phyloP scores from a whole-genome alignment of 2,888 invertebrate species.

The Corbicula japonica region DNA sequence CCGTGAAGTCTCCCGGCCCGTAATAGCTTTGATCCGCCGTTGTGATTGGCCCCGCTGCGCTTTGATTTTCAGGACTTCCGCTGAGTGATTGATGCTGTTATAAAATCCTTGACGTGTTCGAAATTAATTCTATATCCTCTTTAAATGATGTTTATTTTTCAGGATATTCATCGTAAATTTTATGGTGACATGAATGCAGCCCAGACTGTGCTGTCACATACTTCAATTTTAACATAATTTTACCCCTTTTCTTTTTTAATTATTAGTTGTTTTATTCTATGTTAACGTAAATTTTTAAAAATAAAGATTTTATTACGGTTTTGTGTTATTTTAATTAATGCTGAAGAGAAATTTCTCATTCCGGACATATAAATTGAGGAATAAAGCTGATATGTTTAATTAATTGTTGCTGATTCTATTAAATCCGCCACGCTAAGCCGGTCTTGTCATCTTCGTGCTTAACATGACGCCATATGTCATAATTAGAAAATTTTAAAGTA shows the following conservation, averaged over 20 bases:
- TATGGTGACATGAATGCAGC: not conserved
- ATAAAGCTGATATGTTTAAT: no score
- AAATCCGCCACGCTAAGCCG: no score
- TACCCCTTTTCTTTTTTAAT: no score
- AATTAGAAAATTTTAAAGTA: constrained; percentile 44
- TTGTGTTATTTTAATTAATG: no score
- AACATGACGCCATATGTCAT: constrained; percentile 42
- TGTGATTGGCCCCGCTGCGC: constrained; percentile 62
- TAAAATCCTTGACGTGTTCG: constrained; percentile 51
- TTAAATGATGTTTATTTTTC: constrained; percentile 25
- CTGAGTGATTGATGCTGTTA: constrained; percentile 52
- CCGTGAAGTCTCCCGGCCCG: constrained; percentile 54
- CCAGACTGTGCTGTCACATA: no score
- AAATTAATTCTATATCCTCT: constrained; percentile 27
- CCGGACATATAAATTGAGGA: no score
- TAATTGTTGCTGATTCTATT: no score
- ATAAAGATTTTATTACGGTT: no score
- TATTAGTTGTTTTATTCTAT: no score
- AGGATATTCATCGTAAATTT: not conserved
- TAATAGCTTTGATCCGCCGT: constrained; percentile 64
- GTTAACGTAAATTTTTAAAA: no score
- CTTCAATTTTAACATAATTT: no score
- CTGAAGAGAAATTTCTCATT: no score
- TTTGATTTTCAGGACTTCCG: constrained; percentile 48
- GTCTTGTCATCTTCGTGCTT: not conserved